A percentile compares a stretch with the other conserved stretches of the same genome.
These are phyloP conservation scores for Hirudo medicinalis DNA, from an alignment of 1,140 invertebrate genomes.

Conservation along the genomic window DNA sequence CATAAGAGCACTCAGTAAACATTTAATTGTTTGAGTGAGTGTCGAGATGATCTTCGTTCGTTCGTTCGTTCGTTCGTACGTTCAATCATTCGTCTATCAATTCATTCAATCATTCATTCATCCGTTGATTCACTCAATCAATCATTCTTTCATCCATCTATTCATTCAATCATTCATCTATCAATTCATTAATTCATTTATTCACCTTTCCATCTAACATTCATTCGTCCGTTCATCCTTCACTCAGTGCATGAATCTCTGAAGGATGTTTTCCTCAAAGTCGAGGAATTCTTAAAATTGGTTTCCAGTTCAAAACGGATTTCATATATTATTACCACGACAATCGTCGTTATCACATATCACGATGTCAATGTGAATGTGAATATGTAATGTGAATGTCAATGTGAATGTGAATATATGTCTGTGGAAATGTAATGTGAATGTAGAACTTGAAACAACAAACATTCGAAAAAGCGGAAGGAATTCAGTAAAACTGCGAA, in stretches of 20 bases:
- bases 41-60: background rate
- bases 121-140: background rate
- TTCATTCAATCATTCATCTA: background rate
- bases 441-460: too few species aligned
- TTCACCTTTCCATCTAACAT: too few species aligned
- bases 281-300: too few species aligned
- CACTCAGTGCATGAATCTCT: background rate
- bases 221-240: background rate
- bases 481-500: too few species aligned
- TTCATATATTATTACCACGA: background rate
- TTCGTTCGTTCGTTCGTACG: background rate
- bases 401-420: constrained; percentile 13
- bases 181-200: background rate
- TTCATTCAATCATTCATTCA: background rate
- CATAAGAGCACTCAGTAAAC: background rate
- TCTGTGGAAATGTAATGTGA: background rate
- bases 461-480: too few species aligned
- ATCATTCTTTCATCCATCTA: background rate
- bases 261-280: background rate
- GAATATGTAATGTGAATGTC: constrained; percentile 13
- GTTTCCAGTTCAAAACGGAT: too few species aligned
- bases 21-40: background rate
- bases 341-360: background rate
- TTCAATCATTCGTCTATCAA: background rate
- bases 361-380: background rate